Conservation (phyloP, 2,888 invertebrate species). For the Loripinus fragilis region DNA sequence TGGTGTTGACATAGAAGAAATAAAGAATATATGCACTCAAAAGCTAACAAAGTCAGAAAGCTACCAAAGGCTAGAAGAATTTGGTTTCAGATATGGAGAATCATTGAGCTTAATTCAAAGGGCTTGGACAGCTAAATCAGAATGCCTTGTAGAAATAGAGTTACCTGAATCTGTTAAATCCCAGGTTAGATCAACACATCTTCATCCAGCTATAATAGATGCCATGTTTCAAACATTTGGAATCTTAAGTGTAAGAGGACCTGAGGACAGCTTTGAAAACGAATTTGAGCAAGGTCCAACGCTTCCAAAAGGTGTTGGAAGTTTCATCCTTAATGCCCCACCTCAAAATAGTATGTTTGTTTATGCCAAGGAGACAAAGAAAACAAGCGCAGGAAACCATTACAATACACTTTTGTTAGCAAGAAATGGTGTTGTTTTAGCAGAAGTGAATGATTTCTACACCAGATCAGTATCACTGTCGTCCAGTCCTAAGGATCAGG, state of each 20-base stretch:
- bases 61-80: constrained; percentile 38
- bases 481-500: constrained; percentile 35
- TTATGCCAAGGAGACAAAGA: constrained; percentile 54
- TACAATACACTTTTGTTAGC: constrained; percentile 63
- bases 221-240: constrained; percentile 65
- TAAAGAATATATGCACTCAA: constrained; percentile 35
- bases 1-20: constrained; percentile 33
- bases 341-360: constrained; percentile 60
- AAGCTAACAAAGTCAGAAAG: constrained; percentile 32
- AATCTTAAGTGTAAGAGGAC: constrained; percentile 27
- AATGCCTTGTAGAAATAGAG: constrained; percentile 58
- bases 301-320: constrained; percentile 58
- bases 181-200: constrained; percentile 50
- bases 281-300: constrained; percentile 28
- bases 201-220: constrained; percentile 69
- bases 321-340: constrained; percentile 48
- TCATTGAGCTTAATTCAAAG: constrained; percentile 41
- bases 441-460: constrained; percentile 61
- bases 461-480: constrained; percentile 12
- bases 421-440: constrained; percentile 61
- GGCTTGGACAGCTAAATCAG: constrained; percentile 49
- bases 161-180: constrained; percentile 48
- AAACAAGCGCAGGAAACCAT: constrained; percentile 47
- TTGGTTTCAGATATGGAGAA: constrained; percentile 54
- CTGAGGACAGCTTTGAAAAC: not conserved